These are phyloP conservation scores for Cataglyphis hispanica DNA, from an alignment of 1,140 invertebrate species.

Conservation along the genomic window DNA sequence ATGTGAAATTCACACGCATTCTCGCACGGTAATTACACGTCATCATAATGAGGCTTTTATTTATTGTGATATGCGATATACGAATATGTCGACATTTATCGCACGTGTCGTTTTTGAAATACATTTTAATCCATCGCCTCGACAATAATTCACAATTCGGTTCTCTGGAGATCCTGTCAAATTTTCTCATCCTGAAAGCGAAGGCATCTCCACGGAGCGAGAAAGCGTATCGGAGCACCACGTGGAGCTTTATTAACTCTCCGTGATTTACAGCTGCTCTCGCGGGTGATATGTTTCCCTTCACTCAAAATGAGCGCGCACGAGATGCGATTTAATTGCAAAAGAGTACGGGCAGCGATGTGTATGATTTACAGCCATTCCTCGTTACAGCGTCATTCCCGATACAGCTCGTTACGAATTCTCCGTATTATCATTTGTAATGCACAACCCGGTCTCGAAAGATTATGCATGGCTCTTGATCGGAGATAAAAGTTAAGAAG, in stretches of 20 bases:
- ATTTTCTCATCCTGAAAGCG: conserved; percentile 58
- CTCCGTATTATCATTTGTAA: conserved; percentile 52
- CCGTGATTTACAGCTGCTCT: conserved; percentile 71
- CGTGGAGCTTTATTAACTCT: conserved; percentile 70
- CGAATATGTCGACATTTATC: not conserved
- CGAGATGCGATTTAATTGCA: conserved; percentile 72
- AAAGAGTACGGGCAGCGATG: conserved; percentile 65
- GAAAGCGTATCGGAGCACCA: conserved; percentile 25
- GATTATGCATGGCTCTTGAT: conserved; percentile 27
- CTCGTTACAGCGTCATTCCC: conserved; percentile 64
- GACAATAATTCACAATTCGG: conserved; percentile 11
- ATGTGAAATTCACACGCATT: conserved; percentile 19
- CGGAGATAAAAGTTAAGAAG: conserved; percentile 7
- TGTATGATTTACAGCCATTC: conserved; percentile 70
- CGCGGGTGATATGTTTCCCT: conserved; percentile 71
- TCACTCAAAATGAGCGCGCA: conserved; percentile 67
- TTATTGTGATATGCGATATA: not conserved
- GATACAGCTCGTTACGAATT: conserved; percentile 72
- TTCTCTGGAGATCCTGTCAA: conserved; percentile 2
- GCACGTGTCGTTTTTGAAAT: not conserved
- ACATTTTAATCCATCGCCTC: not conserved
- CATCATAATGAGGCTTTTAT: not conserved
- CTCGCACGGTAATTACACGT: not conserved
- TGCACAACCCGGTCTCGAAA: not conserved
- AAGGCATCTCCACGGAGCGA: not conserved